Base-by-base conservation (phyloP, 1,140 invertebrate genomes). In the Dryas iulia region DNA sequence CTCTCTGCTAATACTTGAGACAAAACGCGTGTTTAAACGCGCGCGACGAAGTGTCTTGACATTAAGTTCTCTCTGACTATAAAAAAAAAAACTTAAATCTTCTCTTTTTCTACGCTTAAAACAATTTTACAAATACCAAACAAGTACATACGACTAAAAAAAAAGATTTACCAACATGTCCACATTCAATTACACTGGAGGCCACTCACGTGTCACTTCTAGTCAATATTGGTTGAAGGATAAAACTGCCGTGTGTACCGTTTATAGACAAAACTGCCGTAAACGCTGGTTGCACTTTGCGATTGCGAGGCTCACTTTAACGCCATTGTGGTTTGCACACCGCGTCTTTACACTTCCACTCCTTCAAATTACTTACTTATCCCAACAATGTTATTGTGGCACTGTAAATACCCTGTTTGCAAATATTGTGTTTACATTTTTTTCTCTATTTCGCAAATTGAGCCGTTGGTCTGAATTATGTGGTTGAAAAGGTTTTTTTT, bases 321-420 rank as follows among this genome's bases (percentile, higher is more conserved):
- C 54, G 60, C 60, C 52, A 47, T 69, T 69, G 67, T 59, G 67
- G 67, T 69, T 58, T 47, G 33, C 63, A 39, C 64, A 31, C 62
- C 39, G 59, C 59, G 28, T 52, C 52, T 35, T 69, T 47, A 69
- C 66, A 59, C 59, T 47, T 69, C 59, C 53, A 59, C 66, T 68
- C 30, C 66, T 61, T 62, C 30, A 62, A 62, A 69, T 64, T 69
- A 69, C 67, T 69, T 69, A 69, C 56, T 59, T 64, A 64, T 57
- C 35, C 67, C 24, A 52, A 69, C 54, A 57, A 47, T 57, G 52
- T 39, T 52, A 65, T 65, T 65, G 53, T 65, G 39, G 39, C 0
- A 21, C 39, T 18, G 39, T 47, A 14, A 47, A 14, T 47, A 21
- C 39, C 39, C 14, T 47, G 26, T 28, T 28, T 28, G 39, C 39